These are phyloP conservation scores for Cryptomyrus ogoouensis DNA, from an alignment of 2,113 vertebrate genomes.

Conservation along the genomic window DNA sequence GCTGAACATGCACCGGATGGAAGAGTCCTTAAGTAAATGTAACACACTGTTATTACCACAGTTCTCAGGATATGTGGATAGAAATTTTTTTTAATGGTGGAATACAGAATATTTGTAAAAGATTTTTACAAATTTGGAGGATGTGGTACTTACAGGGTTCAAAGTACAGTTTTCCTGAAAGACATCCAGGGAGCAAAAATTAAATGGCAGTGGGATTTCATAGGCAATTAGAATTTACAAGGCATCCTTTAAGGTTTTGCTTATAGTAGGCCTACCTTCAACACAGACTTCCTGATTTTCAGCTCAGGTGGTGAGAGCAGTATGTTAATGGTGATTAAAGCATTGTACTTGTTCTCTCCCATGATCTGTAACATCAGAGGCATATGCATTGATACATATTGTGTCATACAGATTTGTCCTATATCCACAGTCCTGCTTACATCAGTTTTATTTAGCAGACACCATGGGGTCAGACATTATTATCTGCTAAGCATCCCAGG, in stretches of 20 bases:
- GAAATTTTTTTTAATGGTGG: not conserved
- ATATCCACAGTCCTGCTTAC: not conserved
- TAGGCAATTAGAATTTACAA: not conserved
- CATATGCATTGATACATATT: not conserved
- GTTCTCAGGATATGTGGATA: not conserved
- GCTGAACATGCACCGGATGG: conserved; percentile 26
- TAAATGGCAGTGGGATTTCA: not conserved
- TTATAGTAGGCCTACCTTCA: conserved; percentile 27
- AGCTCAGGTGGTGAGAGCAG: not conserved
- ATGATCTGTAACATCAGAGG: conserved; percentile 26
- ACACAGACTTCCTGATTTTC: not conserved
- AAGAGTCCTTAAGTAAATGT: not conserved
- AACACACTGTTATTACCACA: not conserved
- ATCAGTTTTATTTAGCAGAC: not conserved
- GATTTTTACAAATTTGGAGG: too few relatives aligned
- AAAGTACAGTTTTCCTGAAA: not conserved
- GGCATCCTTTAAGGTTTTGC: not conserved
- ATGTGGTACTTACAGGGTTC: not conserved
- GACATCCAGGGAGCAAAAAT: not conserved
- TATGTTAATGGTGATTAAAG: conserved; percentile 27
- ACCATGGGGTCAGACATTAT: not conserved
- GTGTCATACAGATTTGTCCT: not conserved
- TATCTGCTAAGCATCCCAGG: not conserved
- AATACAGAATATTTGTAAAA: not conserved
- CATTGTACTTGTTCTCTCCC: conserved; percentile 38